Conservation (phyloP, 1,140 invertebrate species). For the Hypsibius dujardini region DNA sequence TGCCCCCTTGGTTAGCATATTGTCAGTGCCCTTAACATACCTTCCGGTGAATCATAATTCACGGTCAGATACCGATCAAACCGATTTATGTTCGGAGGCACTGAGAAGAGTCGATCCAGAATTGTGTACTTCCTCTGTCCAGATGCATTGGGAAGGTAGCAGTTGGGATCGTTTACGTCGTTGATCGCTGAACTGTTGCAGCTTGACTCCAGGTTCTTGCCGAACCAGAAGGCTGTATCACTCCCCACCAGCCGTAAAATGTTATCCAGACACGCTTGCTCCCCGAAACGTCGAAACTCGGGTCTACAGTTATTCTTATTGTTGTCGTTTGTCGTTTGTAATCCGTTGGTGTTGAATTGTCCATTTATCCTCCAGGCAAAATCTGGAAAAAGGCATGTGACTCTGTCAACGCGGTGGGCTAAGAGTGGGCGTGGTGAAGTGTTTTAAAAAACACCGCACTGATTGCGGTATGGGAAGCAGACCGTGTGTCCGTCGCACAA, state of each 20-base stretch:
- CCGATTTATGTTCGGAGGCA: background rate
- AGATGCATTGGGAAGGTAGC: background rate
- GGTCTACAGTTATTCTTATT: background rate
- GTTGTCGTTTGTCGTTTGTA: background rate
- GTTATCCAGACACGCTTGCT: background rate
- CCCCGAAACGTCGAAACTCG: background rate
- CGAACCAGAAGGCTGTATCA: constrained; percentile 11
- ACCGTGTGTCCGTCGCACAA: no score
- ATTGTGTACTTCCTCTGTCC: background rate
- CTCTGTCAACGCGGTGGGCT: no score
- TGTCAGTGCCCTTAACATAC: background rate
- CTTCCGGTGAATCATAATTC: background rate
- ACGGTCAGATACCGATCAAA: background rate
- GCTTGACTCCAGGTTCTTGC: background rate
- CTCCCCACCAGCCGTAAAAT: background rate
- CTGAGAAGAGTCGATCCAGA: background rate
- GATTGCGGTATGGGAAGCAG: no score
- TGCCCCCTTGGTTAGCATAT: no score
- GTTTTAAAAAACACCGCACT: no score
- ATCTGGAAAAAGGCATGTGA: no score
- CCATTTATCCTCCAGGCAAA: no score
- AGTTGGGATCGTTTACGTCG: constrained; percentile 1
- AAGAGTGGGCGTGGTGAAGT: no score
- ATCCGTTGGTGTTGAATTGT: background rate
- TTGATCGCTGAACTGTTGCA: background rate